Evolutionary conservation across 2,888 invertebrate genomes (phyloP).

Genomic region (Eupithecia dodoneata): DNA sequence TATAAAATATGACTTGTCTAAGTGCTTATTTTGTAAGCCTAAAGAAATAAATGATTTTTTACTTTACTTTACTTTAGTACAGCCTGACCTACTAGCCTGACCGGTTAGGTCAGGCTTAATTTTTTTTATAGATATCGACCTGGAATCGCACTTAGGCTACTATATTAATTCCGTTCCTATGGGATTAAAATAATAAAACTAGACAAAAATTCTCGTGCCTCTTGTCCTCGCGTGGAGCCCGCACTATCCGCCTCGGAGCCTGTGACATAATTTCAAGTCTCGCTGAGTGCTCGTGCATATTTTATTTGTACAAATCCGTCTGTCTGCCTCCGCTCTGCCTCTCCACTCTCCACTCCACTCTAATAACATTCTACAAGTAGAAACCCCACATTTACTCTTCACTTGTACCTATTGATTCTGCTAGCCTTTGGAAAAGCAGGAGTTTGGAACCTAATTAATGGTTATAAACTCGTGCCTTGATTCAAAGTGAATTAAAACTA

Average conservation of each 20-base stretch:
- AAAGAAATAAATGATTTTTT: no score
- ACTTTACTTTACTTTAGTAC: no score
- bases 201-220: no score
- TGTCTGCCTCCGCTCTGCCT: neutral
- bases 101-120: no score
- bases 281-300: conserved; percentile 41
- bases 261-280: conserved; percentile 41
- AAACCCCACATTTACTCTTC: neutral
- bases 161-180: no score
- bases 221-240: neutral
- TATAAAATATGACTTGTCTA: no score
- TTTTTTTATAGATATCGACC: no score
- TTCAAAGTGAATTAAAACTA: neutral
- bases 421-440: neutral
- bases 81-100: no score
- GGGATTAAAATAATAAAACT: no score
- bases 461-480: neutral
- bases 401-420: neutral
- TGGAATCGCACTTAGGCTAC: no score
- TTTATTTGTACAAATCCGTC: conserved; percentile 42
- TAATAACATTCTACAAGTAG: conserved; percentile 1
- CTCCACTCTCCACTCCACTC: no score
- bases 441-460: conserved; percentile 6
- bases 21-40: no score
- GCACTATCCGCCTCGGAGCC: conserved; percentile 14